phyloP scores from a whole-genome alignment of 2,888 invertebrate genomes.

The Frankliniella fusca region DNA sequence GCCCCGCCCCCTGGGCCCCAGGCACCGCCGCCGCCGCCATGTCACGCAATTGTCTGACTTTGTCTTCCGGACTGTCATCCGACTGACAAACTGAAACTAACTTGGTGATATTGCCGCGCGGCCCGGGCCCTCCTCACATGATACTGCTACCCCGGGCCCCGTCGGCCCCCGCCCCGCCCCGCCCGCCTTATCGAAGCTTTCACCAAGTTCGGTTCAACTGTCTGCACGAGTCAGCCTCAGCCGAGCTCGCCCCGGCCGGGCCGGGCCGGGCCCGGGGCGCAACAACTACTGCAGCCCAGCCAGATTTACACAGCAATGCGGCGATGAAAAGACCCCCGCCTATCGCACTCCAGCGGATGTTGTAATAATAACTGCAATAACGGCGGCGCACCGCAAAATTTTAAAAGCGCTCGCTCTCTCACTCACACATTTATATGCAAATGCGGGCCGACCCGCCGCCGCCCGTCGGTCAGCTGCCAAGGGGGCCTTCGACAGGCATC shows the following conservation, averaged over 20 bases:
- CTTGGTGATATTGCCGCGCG: not conserved
- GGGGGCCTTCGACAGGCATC: not conserved
- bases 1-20: no score
- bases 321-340: no score
- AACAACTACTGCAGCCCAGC: no score
- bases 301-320: no score
- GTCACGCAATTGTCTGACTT: not conserved
- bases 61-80: slow-evolving; percentile 6
- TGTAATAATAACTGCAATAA: no score
- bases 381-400: not conserved
- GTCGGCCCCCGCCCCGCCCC: not conserved
- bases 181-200: not conserved
- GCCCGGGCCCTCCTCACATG: not conserved
- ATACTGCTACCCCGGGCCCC: no score
- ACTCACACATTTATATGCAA: slow-evolving; percentile 17
- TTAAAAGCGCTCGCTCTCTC: not conserved
- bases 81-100: not conserved
- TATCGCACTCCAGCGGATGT: no score
- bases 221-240: no score
- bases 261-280: no score
- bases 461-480: not conserved
- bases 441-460: not conserved
- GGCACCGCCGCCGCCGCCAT: not conserved
- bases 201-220: no score
- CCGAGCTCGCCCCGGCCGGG: no score